phyloP scores from a whole-genome alignment of 2,113 vertebrate species.

The Anthoscopus minutus region DNA sequence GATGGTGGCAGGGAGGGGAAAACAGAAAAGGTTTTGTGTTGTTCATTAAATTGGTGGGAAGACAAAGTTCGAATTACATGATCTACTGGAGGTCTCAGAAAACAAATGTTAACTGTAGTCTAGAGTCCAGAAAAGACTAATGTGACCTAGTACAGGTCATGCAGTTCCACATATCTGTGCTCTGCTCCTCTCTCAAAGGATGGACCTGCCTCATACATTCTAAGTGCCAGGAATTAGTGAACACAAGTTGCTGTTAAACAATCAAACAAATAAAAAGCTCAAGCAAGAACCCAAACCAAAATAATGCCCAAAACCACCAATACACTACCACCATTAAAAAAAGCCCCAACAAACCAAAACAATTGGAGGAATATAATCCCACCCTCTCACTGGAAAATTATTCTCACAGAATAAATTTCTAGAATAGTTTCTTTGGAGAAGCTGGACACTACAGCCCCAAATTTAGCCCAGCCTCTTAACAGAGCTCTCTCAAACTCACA shows the following conservation, averaged over 20 bases:
- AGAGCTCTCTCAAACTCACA: neutral
- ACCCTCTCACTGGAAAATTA: neutral
- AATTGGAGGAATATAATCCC: neutral
- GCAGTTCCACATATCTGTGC: neutral
- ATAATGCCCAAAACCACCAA: fast-evolving
- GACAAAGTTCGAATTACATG: neutral
- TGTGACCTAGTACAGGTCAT: neutral
- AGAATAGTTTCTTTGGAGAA: neutral
- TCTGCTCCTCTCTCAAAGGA: neutral
- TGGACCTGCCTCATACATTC: neutral
- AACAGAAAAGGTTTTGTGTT: neutral
- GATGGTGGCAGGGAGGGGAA: neutral
- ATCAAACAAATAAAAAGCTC: neutral
- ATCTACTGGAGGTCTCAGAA: neutral
- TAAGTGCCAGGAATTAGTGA: neutral
- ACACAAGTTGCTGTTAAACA: neutral
- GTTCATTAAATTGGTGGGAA: neutral
- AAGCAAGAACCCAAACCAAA: neutral
- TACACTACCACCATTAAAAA: neutral
- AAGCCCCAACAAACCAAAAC: neutral
- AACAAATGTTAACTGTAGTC: neutral
- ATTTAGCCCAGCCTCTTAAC: neutral
- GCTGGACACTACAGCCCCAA: neutral
- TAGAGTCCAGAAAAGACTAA: neutral
- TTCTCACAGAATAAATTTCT: neutral